A percentile compares a stretch with the other conserved stretches of the same genome.
These are phyloP conservation scores for Chelmon rostratus DNA, from an alignment of 2,797 vertebrate species.

Conservation along the genomic window DNA sequence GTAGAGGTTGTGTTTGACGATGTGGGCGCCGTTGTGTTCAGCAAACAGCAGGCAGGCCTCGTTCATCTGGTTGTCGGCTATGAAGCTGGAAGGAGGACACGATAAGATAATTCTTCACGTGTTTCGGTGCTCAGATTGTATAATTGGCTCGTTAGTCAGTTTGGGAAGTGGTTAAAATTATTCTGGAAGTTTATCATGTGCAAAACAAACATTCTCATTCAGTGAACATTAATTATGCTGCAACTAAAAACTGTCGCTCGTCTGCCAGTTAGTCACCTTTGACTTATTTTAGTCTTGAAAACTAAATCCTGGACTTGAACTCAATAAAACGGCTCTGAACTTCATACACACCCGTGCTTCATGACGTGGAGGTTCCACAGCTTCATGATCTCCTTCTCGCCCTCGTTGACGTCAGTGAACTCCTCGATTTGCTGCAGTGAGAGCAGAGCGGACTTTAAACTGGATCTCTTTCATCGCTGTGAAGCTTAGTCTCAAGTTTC, in stretches of 20 bases:
- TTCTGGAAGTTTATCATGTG: no score
- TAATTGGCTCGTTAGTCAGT: no score
- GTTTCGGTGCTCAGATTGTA: no score
- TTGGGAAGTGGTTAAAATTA: no score
- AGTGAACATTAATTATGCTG: no score
- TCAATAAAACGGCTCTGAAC: no score
- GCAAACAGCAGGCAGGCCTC: slow-evolving; percentile 95
- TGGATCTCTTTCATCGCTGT: not conserved
- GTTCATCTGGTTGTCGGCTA: slow-evolving; percentile 99
- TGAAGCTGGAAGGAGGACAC: slow-evolving; percentile 87
- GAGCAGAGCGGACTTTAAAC: not conserved
- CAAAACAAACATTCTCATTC: no score
- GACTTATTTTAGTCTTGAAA: not conserved
- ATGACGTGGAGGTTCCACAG: slow-evolving; percentile 99
- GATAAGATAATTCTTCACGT: no score
- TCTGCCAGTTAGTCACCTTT: not conserved
- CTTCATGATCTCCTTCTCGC: slow-evolving; percentile 99
- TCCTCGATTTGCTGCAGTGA: slow-evolving; percentile 96
- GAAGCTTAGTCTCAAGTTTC: not conserved
- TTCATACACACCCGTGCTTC: slow-evolving; percentile 91
- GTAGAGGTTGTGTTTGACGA: slow-evolving; percentile 91
- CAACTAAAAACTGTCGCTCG: not conserved
- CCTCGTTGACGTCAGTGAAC: slow-evolving; percentile 98
- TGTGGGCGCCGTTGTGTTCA: slow-evolving; percentile 89
- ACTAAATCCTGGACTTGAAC: no score